Conservation (phyloP, 2,888 invertebrate species). For the Balanococcus diminutus region DNA sequence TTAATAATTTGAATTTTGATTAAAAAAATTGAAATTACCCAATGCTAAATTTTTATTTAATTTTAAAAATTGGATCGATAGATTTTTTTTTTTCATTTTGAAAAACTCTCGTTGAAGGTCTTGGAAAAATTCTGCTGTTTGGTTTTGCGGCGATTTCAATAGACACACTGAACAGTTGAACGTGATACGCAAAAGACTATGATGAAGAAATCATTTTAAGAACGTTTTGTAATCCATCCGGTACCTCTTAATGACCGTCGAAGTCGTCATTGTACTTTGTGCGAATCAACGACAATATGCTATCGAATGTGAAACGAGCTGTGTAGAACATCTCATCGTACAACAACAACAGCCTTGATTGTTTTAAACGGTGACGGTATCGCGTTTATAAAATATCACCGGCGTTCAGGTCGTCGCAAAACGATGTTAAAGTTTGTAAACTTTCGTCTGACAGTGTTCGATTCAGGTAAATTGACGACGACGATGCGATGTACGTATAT, state of each 20-base stretch:
- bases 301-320: neutral
- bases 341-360: neutral
- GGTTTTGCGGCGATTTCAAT: too few relatives aligned
- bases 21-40: too few relatives aligned
- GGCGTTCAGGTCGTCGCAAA: neutral
- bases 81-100: too few relatives aligned
- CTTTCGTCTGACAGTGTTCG: neutral
- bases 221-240: neutral
- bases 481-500: too few relatives aligned
- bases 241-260: neutral
- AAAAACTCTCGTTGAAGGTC: too few relatives aligned
- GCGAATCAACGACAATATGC: too few relatives aligned
- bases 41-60: too few relatives aligned
- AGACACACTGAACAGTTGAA: too few relatives aligned
- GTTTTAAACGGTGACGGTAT: neutral
- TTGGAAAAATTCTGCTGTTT: too few relatives aligned
- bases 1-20: too few relatives aligned
- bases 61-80: too few relatives aligned
- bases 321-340: neutral
- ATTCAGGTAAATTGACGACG: neutral
- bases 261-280: neutral
- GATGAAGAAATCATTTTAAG: neutral
- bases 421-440: constrained; percentile 4
- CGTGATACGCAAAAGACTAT: neutral
- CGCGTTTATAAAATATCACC: neutral